A percentile compares a stretch with the other conserved stretches of the same genome.
Evolutionary conservation across 2,888 invertebrate species (phyloP).

Genomic region (Chrysolina americana): DNA sequence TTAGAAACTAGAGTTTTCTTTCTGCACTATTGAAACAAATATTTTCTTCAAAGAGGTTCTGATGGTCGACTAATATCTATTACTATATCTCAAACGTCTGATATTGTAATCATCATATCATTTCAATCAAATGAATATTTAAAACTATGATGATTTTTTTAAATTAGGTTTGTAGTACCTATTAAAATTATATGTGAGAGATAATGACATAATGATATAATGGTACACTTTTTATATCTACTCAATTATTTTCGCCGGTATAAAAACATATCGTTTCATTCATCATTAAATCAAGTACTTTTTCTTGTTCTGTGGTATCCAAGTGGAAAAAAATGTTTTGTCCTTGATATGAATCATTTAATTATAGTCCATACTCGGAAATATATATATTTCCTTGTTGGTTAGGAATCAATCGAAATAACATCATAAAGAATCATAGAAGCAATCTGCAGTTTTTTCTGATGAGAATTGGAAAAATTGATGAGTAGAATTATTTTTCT

Average conservation of each 20-base stretch:
- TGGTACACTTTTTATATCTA: not conserved
- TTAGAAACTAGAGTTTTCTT: no score
- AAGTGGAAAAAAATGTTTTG: not conserved
- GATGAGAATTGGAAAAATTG: no score
- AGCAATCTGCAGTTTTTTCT: no score
- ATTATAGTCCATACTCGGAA: not conserved
- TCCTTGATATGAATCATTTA: not conserved
- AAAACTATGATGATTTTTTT: not conserved
- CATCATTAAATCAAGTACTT: constrained; percentile 2
- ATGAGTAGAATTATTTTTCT: no score
- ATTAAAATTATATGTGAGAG: not conserved
- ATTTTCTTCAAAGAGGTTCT: no score
- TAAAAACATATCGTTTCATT: not conserved
- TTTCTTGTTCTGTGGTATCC: not conserved
- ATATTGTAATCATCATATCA: not conserved
- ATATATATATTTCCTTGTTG: not conserved
- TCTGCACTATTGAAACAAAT: no score
- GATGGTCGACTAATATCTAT: no score
- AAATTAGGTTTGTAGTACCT: no score
- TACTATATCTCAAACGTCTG: no score
- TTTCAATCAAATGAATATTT: not conserved
- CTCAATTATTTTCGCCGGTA: not conserved
- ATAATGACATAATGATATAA: not conserved
- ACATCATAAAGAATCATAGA: no score
- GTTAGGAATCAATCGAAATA: not conserved